Conservation (phyloP, 2,888 invertebrate genomes). For the Drosophila lacicola region DNA sequence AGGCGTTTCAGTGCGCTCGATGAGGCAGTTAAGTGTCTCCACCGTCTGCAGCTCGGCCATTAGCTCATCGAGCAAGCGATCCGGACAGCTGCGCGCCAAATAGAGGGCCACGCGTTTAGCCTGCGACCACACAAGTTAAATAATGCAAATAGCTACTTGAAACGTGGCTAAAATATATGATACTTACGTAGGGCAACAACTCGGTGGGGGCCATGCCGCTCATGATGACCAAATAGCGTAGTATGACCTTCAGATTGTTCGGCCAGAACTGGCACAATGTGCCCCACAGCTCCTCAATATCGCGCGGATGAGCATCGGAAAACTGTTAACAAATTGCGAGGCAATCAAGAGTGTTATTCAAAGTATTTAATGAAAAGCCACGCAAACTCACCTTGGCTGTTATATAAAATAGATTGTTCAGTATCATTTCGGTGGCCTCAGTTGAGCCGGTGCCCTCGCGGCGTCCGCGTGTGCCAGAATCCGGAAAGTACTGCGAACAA, state of each 20-base stretch:
- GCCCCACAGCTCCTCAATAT: slow-evolving; percentile 98
- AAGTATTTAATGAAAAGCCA: slow-evolving; percentile 8
- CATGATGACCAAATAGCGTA: slow-evolving; percentile 97
- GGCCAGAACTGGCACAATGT: slow-evolving; percentile 98
- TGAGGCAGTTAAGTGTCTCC: slow-evolving; percentile 97
- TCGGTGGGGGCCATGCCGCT: slow-evolving; percentile 99
- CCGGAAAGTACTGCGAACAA: slow-evolving; percentile 87
- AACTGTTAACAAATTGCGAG: slow-evolving; percentile 87
- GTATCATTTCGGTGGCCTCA: slow-evolving; percentile 99
- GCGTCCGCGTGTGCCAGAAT: slow-evolving; percentile 88
- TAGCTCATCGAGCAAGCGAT: slow-evolving; percentile 97
- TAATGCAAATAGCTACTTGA: neutral
- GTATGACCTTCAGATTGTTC: slow-evolving; percentile 97
- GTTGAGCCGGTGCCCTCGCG: slow-evolving; percentile 99
- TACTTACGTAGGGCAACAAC: slow-evolving; percentile 94
- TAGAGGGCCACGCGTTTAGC: slow-evolving; percentile 98
- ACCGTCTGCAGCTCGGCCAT: slow-evolving; percentile 99
- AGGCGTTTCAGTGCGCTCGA: slow-evolving; percentile 98
- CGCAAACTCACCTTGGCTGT: slow-evolving; percentile 92
- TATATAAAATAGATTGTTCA: slow-evolving; percentile 99
- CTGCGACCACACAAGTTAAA: slow-evolving; percentile 85
- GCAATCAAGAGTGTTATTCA: slow-evolving; percentile 1
- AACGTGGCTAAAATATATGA: too few relatives aligned
- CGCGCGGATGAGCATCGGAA: slow-evolving; percentile 97
- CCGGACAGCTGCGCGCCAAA: slow-evolving; percentile 95